phyloP scores from a whole-genome alignment of 2,888 invertebrate species.

The Apodemia duryi region DNA sequence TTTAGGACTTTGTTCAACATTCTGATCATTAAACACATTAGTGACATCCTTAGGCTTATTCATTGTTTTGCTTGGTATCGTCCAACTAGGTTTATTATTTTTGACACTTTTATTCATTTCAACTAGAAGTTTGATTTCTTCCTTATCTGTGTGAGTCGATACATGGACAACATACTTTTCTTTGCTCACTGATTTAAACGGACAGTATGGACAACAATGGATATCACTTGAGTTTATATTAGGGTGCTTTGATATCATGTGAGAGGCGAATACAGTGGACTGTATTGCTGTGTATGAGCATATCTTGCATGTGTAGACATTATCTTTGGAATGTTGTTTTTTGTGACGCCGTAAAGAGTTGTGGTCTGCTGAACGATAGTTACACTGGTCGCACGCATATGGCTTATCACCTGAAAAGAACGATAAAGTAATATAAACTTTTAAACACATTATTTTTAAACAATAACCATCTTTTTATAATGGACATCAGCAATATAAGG shows the following conservation, averaged over 20 bases:
- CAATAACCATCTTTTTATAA: too few relatives aligned
- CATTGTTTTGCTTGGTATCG: constrained; percentile 54
- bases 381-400: constrained; percentile 86
- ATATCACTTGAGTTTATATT: constrained; percentile 81
- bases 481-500: too few relatives aligned
- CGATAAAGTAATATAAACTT: background rate
- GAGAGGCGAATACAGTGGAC: constrained; percentile 87
- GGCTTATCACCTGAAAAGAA: constrained; percentile 83
- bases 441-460: too few relatives aligned
- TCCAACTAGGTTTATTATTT: constrained; percentile 60
- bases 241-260: constrained; percentile 89
- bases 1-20: constrained; percentile 42
- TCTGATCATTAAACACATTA: constrained; percentile 38
- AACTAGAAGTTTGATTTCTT: constrained; percentile 55
- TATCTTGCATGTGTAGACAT: constrained; percentile 87
- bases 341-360: constrained; percentile 90
- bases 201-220: constrained; percentile 80
- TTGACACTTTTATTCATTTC: constrained; percentile 55
- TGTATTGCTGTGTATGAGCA: constrained; percentile 91
- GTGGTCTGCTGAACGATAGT: constrained; percentile 87
- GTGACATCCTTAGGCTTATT: constrained; percentile 42
- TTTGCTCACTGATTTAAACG: constrained; percentile 82
- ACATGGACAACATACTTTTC: constrained; percentile 80
- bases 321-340: constrained; percentile 86
- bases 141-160: constrained; percentile 70